Conservation (phyloP, 2,888 invertebrate genomes). For the Coremacera marginata region DNA sequence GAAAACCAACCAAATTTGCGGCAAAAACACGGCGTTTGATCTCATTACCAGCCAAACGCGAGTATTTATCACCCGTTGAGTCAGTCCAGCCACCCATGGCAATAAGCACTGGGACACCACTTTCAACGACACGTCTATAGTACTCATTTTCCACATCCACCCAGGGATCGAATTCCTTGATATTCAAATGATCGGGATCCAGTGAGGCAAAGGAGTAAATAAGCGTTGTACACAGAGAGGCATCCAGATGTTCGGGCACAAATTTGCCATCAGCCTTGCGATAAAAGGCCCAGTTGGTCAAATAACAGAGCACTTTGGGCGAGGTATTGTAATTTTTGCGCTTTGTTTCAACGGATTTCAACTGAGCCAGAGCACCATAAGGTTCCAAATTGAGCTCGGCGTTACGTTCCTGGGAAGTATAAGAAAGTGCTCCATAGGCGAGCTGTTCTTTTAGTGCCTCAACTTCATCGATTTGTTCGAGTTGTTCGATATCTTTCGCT, state of each 20-base stretch:
- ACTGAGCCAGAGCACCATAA: slow-evolving; percentile 60
- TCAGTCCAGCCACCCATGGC: slow-evolving; percentile 97
- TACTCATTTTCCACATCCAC: slow-evolving; percentile 88
- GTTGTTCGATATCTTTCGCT: slow-evolving; percentile 53
- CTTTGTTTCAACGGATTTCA: slow-evolving; percentile 48
- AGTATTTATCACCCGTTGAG: slow-evolving; percentile 89
- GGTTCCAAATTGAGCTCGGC: slow-evolving; percentile 44
- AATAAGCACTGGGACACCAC: slow-evolving; percentile 77
- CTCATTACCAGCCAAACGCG: slow-evolving; percentile 79
- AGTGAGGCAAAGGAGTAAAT: slow-evolving; percentile 92
- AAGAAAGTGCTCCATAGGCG: slow-evolving; percentile 53
- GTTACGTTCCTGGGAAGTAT: slow-evolving; percentile 18
- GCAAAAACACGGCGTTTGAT: slow-evolving; percentile 79
- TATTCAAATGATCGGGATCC: slow-evolving; percentile 81
- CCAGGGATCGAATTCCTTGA: slow-evolving; percentile 89
- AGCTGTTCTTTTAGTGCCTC: slow-evolving; percentile 52
- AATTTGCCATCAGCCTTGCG: slow-evolving; percentile 86
- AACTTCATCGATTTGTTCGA: slow-evolving; percentile 55
- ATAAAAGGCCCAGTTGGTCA: slow-evolving; percentile 91
- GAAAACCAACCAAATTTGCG: slow-evolving; percentile 77
- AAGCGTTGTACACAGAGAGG: slow-evolving; percentile 86
- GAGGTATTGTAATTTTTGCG: slow-evolving; percentile 57
- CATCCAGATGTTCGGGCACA: slow-evolving; percentile 86
- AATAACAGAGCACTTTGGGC: slow-evolving; percentile 82
- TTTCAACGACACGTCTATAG: slow-evolving; percentile 81